Conservation (phyloP, 1,140 invertebrate species). For the Drosophila sp. region DNA sequence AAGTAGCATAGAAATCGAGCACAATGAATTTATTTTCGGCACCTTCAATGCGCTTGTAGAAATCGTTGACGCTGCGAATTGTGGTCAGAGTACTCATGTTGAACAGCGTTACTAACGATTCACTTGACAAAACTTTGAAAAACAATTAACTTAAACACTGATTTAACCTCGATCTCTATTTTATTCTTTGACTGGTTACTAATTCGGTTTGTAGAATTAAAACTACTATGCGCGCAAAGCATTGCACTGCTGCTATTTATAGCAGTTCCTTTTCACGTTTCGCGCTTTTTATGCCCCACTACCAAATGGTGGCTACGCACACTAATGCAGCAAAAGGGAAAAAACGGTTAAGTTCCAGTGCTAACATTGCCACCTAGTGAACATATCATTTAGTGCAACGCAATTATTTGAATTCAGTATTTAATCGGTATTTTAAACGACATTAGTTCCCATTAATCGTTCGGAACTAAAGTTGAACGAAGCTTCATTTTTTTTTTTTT, state of each 20-base stretch:
- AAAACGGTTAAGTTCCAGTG: conserved; percentile 12
- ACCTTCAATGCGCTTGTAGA: conserved; percentile 79
- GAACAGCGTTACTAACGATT: background rate
- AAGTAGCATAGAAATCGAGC: conserved; percentile 86
- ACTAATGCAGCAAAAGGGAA: background rate
- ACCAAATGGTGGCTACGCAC: conserved; percentile 6
- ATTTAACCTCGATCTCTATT: background rate
- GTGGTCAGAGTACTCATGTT: conserved; percentile 24
- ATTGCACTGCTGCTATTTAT: conserved; percentile 12
- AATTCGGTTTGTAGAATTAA: background rate
- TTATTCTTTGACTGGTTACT: background rate
- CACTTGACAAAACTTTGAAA: background rate
- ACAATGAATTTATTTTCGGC: conserved; percentile 87
- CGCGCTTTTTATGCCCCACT: conserved; percentile 11
- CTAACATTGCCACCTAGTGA: background rate
- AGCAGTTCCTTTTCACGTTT: background rate
- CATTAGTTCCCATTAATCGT: background rate
- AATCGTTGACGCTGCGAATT: conserved; percentile 56
- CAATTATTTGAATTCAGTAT: background rate
- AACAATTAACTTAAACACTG: background rate
- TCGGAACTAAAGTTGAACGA: background rate
- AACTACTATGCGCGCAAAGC: background rate
- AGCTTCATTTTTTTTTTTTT: background rate
- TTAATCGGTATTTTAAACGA: background rate
- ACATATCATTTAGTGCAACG: background rate